Conservation (phyloP, 2,797 vertebrate species). For the Premnoplex brunnescens region DNA sequence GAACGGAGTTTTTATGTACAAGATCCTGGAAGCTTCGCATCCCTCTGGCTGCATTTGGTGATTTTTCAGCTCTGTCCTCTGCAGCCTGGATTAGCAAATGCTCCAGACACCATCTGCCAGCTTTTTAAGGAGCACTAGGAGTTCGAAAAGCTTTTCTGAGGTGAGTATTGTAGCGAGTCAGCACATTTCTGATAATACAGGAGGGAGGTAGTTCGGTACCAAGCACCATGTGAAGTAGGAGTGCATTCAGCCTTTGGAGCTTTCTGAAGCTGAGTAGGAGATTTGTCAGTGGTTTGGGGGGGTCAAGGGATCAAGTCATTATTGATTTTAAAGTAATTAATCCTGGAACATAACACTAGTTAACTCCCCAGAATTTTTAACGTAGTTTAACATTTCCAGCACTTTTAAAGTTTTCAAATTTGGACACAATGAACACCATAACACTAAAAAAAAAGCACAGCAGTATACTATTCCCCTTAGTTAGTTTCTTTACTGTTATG, state of each 20-base stretch:
- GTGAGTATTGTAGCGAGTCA: neutral
- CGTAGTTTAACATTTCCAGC: neutral
- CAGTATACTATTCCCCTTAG: neutral
- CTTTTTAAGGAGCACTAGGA: neutral
- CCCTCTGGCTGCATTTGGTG: neutral
- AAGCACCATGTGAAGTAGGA: neutral
- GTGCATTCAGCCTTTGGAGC: neutral
- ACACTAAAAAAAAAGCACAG: neutral
- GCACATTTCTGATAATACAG: neutral
- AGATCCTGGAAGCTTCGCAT: neutral
- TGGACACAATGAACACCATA: neutral
- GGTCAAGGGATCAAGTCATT: neutral
- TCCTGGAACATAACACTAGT: neutral
- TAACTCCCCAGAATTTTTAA: neutral
- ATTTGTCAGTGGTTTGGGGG: neutral
- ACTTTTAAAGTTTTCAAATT: neutral
- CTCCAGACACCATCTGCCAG: neutral
- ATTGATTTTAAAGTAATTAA: neutral
- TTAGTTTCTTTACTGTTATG: neutral
- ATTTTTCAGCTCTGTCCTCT: neutral
- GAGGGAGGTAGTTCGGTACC: neutral
- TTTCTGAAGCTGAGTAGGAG: neutral
- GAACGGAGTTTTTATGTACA: neutral
- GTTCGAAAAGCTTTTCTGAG: conserved; percentile 1
- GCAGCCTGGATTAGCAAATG: neutral